Evolutionary conservation across 2,113 vertebrate species (phyloP), one percentile per base, ranked within the genome.

Genomic region (Jaculus jaculus): DNA sequence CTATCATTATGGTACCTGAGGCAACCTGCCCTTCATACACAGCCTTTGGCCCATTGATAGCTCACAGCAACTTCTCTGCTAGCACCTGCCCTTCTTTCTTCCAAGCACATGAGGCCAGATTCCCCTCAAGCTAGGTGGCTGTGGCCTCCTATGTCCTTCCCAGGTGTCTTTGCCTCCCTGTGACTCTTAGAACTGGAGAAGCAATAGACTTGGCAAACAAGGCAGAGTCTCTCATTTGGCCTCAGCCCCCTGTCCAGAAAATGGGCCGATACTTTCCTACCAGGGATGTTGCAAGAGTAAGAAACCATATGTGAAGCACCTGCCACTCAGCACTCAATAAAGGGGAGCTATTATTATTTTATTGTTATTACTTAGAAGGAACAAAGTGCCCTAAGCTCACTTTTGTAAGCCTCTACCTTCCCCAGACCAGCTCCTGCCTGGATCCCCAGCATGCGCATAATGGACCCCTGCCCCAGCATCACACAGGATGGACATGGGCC

Each of bases 241-340:
- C 84, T 80, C 26, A 0, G 58, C 17, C 66, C 15, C 47, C n/a
- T 68, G 79, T 66, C 74, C 83, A 84, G 75, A 88, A 86, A 95
- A 77, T 47, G 69, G 74, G 68, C 37, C 16, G 61, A 73, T 4
- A 20, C 9, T 54, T 61, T 32, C 60, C 26, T 68, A 47, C 58
- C 72, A 66, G 73, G 72, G 39, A 51, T 85, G 9, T n/a, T 72
- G 61, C 66, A 69, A 83, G 69, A 63, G 51, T 24, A 85, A 82
- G 77, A 85, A 93, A 74, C 51, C 4, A 9, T 8, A 51, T 2
- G 0, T 32, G 12, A 79, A 84, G 72, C 78, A 82, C 91, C 83
- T 95, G 89, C 79, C 75, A 66, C 61, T 16, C 18, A 7, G 74
- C 84, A 92, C 87, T 92, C 73, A 32, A 60, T 90, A 93, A 93